Evolutionary conservation across 2,797 vertebrate genomes (phyloP), one percentile per base, ranked within the genome.

Genomic region (Notolabrus celidotus): DNA sequence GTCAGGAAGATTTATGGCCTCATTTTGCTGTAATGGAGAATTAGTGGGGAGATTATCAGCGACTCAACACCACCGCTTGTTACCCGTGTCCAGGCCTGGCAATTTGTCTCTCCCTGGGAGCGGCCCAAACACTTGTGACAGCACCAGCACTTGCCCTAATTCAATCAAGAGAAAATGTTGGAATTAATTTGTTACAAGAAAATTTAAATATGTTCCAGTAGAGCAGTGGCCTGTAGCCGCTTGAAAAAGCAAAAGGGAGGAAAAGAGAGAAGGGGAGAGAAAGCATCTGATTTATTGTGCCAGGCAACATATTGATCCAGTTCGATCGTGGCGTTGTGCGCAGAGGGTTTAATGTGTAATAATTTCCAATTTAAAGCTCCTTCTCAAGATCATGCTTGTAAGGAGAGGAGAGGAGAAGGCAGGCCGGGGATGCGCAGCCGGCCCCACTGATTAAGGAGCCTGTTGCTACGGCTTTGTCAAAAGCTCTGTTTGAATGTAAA

Each of bases 11-110:
- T 99, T 99, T 99, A 99, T 99, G 98, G 97, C 97, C 98, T 99
- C 97, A 99, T 99, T 99, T 99, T 98, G 97, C 97, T 98, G 97
- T 99, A 99, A 99, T 99, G 97, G 98, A 99, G 98, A 99, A 99
- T 99, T 99, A 99, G 98, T 98, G 98, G 96, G 95, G 96, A 98
- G 97, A 99, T 99, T 99, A 99, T 99, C 97, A 99, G 97, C 95
- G 98, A 99, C 97, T 99, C 97, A 99, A 99, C 98, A 99, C 97
- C 96, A 95, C 95, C 94, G 97, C 97, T 97, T 98, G 98, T 99
- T 99, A 98, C 97, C 96, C 96, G 87, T 96, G 96, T 99, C 97
- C 97, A 97, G 96, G 96, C 97, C 94, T 93, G 94, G 96, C 97
- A 97, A 99, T 99, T 97, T 98, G 97, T 99, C 97, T 99, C 97